These are phyloP conservation scores for Rostratula benghalensis DNA, from an alignment of 2,113 vertebrate genomes.

Conservation along the genomic window DNA sequence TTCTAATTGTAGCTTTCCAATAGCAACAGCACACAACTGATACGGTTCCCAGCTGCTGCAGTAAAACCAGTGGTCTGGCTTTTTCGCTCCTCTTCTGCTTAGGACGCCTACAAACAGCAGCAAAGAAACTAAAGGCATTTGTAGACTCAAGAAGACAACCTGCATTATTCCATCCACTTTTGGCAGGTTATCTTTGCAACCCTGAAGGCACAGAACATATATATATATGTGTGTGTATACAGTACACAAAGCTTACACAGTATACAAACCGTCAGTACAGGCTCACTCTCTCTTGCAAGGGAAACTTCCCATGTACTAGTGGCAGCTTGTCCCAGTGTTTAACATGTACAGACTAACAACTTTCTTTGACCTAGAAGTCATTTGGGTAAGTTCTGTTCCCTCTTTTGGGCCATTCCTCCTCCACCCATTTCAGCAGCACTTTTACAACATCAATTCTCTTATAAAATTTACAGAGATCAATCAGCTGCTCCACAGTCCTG, in stretches of 20 bases:
- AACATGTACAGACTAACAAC: neutral
- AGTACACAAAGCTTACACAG: constrained; percentile 18
- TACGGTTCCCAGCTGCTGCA: neutral
- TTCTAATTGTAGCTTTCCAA: neutral
- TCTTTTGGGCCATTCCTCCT: constrained; percentile 92
- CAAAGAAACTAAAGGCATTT: neutral
- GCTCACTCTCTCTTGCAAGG: neutral
- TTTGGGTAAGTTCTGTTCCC: constrained; percentile 77
- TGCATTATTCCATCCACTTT: neutral
- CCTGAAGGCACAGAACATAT: neutral
- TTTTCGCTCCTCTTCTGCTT: constrained; percentile 1
- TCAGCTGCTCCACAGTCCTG: constrained; percentile 90
- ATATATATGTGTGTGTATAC: neutral
- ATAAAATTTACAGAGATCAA: constrained; percentile 92
- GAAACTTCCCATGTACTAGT: neutral
- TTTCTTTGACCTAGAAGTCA: constrained; percentile 60
- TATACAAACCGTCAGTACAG: neutral
- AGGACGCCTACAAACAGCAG: neutral
- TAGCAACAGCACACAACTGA: neutral
- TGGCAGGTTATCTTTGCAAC: constrained; percentile 5
- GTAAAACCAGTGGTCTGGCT: neutral
- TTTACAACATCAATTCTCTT: constrained; percentile 91
- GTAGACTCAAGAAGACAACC: neutral
- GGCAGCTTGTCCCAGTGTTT: constrained; percentile 1
- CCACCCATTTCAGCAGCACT: constrained; percentile 91